A percentile compares a stretch with the other conserved stretches of the same genome.
phyloP scores from a whole-genome alignment of 2,888 invertebrate species.

The Tribolium freemani region DNA sequence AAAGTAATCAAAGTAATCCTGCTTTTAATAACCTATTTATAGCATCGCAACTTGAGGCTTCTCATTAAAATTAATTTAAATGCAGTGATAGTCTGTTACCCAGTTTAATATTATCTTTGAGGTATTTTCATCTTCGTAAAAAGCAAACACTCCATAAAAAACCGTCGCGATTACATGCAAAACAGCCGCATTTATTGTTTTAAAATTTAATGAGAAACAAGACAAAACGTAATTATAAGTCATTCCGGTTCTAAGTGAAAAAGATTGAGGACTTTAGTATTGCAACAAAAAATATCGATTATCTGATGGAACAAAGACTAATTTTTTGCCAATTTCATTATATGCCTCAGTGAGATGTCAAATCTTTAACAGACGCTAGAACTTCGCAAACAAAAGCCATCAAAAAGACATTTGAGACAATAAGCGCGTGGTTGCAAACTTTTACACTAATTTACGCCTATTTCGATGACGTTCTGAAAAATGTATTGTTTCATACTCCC shows the following conservation, averaged over 20 bases:
- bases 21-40: neutral
- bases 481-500: neutral
- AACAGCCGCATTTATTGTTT: no score
- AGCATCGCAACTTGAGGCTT: neutral
- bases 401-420: constrained; percentile 10
- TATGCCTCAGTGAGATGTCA: neutral
- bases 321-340: neutral
- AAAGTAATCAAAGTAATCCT: neutral
- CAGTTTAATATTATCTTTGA: no score
- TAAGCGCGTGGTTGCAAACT: neutral
- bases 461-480: no score
- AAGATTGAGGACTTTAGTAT: neutral
- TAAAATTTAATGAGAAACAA: no score
- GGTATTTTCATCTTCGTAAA: no score
- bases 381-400: constrained; percentile 9
- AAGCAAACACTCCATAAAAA: no score
- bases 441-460: neutral
- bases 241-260: neutral
- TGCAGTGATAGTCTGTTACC: neutral
- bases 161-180: no score
- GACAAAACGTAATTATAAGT: neutral
- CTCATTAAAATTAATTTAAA: neutral
- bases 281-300: neutral
- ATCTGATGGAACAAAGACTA: neutral
- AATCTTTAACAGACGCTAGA: neutral